Evolutionary conservation across 2,888 invertebrate genomes (phyloP).

Genomic region (Limnephilus marmoratus): DNA sequence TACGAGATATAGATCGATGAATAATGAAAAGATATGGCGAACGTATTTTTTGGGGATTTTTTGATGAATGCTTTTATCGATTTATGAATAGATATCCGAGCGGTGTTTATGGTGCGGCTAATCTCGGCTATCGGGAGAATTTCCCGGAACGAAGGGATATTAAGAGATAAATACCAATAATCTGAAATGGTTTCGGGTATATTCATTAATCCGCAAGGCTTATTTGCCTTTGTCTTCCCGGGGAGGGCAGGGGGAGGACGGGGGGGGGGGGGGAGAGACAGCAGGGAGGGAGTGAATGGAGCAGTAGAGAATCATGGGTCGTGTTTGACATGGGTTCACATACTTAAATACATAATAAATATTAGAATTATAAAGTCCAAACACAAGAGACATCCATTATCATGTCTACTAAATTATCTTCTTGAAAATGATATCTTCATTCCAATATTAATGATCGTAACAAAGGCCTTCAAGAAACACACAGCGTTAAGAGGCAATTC

Average conservation of each 20-base stretch:
- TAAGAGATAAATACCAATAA: slow-evolving; percentile 25
- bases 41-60: neutral
- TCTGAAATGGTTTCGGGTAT: slow-evolving; percentile 37
- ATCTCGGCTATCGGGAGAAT: slow-evolving; percentile 23
- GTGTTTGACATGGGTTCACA: slow-evolving; percentile 24
- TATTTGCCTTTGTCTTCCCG: slow-evolving; percentile 20
- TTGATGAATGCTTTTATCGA: slow-evolving; percentile 13
- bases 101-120: slow-evolving; percentile 1
- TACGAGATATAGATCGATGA: too few species aligned
- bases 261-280: neutral
- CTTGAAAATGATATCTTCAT: slow-evolving; percentile 12
- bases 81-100: neutral
- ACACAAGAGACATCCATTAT: slow-evolving; percentile 17
- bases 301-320: neutral
- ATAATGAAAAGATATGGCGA: neutral
- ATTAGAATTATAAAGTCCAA: slow-evolving; percentile 24
- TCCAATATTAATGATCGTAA: neutral
- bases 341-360: neutral
- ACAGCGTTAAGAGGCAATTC: neutral
- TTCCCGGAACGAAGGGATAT: slow-evolving; percentile 24
- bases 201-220: slow-evolving; percentile 29
- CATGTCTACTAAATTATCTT: slow-evolving; percentile 3
- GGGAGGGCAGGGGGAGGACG: neutral
- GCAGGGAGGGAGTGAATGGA: neutral
- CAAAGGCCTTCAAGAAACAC: neutral